phyloP scores from a whole-genome alignment of 2,113 vertebrate genomes.

The Phyllopteryx taeniolatus region DNA sequence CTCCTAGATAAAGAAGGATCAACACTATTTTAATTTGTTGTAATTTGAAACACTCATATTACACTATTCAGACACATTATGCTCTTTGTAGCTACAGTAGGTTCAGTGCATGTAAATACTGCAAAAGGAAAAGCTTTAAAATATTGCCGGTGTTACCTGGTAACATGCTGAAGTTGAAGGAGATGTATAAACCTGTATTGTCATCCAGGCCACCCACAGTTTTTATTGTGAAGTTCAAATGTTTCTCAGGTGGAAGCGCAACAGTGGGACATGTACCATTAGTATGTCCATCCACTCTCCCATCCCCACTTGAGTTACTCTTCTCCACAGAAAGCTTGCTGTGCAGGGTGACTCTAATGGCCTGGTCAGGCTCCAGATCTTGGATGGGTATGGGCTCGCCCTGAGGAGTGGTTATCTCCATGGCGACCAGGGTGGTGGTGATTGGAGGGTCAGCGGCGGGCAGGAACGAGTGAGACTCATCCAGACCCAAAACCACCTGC shows the following conservation, averaged over 20 bases:
- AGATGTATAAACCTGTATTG: slow-evolving; percentile 70
- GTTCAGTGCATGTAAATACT: background rate
- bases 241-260: slow-evolving; percentile 41
- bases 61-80: no score
- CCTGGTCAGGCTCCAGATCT: slow-evolving; percentile 58
- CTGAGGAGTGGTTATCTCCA: slow-evolving; percentile 73
- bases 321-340: slow-evolving; percentile 22
- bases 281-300: background rate
- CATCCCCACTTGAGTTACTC: background rate
- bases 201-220: slow-evolving; percentile 41
- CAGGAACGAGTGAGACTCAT: slow-evolving; percentile 51
- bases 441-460: slow-evolving; percentile 60
- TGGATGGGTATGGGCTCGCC: slow-evolving; percentile 64
- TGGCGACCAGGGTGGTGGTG: slow-evolving; percentile 70
- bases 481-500: slow-evolving; percentile 67
- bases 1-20: no score
- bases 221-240: slow-evolving; percentile 65
- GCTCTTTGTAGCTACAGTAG: no score
- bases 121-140: background rate
- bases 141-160: slow-evolving; percentile 55
- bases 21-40: no score
- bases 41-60: no score
- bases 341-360: slow-evolving; percentile 68
- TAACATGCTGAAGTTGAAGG: slow-evolving; percentile 64
- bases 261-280: slow-evolving; percentile 32